These are phyloP conservation scores for Sapajus apella DNA, from an alignment of 2,113 vertebrate species.

Conservation along the genomic window DNA sequence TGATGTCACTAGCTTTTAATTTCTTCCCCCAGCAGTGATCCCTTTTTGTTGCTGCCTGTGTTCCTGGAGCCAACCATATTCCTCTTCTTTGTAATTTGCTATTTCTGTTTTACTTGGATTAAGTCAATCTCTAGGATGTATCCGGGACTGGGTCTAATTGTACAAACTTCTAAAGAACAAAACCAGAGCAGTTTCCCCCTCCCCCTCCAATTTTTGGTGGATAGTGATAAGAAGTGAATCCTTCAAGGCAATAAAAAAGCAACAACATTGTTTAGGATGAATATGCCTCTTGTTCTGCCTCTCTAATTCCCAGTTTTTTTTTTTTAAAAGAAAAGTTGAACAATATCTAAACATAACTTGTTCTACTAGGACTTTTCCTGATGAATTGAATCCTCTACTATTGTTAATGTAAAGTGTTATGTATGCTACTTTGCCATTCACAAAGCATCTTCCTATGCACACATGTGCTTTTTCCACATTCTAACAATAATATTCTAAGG, in stretches of 20 bases:
- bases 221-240: background rate
- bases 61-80: background rate
- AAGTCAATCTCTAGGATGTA: background rate
- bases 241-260: background rate
- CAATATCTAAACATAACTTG: background rate
- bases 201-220: background rate
- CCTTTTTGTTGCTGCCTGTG: background rate
- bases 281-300: background rate
- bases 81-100: background rate
- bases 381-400: background rate
- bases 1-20: conserved; percentile 2
- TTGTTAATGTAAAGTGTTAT: background rate
- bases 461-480: background rate
- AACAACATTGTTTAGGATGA: background rate
- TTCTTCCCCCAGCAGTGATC: background rate
- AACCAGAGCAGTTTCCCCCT: too few species aligned
- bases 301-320: background rate
- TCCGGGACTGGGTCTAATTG: background rate
- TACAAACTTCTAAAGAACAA: background rate
- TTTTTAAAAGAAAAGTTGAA: conserved; percentile 40
- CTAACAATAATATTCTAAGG: background rate
- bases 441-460: background rate
- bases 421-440: background rate
- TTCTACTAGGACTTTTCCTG: conserved; percentile 21
- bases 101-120: background rate